Conservation (phyloP, 1,140 invertebrate genomes). For the Polypedilum pembai region DNA sequence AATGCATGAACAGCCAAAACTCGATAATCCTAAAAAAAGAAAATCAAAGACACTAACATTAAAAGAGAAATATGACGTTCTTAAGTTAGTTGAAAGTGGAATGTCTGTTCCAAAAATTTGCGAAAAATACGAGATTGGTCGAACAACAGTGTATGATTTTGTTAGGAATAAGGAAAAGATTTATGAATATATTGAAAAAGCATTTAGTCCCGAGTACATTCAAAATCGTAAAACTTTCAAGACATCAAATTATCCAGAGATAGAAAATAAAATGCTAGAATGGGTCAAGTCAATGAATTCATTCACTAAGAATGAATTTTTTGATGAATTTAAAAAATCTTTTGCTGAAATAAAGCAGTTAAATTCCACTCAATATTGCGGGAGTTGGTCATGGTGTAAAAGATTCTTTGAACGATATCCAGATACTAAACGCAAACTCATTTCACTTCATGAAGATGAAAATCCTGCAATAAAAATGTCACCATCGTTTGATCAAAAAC, state of each 20-base stretch:
- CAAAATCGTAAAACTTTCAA: not conserved
- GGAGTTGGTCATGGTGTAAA: conserved; percentile 11
- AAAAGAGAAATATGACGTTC: not conserved
- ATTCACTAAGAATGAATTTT: not conserved
- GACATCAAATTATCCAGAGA: not conserved
- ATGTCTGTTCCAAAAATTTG: not conserved
- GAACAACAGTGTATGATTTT: conserved; percentile 3
- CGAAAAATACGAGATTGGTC: not conserved
- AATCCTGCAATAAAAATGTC: too few species aligned
- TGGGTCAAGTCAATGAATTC: not conserved
- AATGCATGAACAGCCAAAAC: not conserved
- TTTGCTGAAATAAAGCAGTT: not conserved
- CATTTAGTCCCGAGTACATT: not conserved
- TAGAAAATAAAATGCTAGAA: not conserved
- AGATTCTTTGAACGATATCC: not conserved
- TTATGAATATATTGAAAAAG: not conserved
- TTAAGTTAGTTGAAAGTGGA: not conserved
- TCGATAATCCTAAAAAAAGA: not conserved
- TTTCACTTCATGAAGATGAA: not conserved
- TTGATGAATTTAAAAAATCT: not conserved
- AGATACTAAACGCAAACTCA: not conserved
- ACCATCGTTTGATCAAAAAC: too few species aligned
- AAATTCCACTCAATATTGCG: not conserved
- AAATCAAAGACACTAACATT: not conserved
- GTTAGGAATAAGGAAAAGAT: not conserved